Base-by-base conservation (phyloP, 2,888 invertebrate genomes). In the Therioaphis trifolii region DNA sequence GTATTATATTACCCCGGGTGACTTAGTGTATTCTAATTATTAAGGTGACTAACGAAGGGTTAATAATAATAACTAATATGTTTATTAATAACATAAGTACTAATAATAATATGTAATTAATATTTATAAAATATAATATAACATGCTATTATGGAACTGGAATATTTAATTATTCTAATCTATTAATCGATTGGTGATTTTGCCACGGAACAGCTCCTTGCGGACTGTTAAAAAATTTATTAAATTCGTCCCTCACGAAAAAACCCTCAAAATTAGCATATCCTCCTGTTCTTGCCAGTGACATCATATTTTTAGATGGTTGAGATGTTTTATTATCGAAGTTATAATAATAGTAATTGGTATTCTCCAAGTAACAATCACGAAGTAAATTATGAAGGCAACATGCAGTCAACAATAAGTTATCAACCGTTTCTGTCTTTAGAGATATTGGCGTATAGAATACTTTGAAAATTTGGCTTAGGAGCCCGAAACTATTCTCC, bases 381-480 rank as follows among this genome's bases (percentile, higher is more conserved):
- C n/a, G n/a, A n/a, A 72, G 72, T 72, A 72, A 72, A 72, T 72
- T 72, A 27, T 72, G 72, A 72, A 52, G 72, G 52, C 72, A 72
- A 72, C 72, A 72, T 72, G 72, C 72, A 52, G 72, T 72, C 72
- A 72, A 72, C 27, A 72, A 49, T 72, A 72, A 29, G 29, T 72
- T 72, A 72, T 72, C 72, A 24, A 72, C 72, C 11, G 72, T 72
- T 72, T 72, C 52, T 27, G 52, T 27, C 29, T 72, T 72, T 72
- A 72, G 29, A 52, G 49, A 7, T 72, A 69, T 52, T 52, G 52
- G 52, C 52, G 72, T 72, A 52, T 72, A 52, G 72, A 69, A 69
- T 24, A 63, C 63, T 43, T 24, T 69, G 69, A 69, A 69, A 69
- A 69, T 69, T 69, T 69, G 61, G 68, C 66, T 78, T 68, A 75